phyloP scores from a whole-genome alignment of 2,797 vertebrate genomes.

The Aldrovandia affinis region DNA sequence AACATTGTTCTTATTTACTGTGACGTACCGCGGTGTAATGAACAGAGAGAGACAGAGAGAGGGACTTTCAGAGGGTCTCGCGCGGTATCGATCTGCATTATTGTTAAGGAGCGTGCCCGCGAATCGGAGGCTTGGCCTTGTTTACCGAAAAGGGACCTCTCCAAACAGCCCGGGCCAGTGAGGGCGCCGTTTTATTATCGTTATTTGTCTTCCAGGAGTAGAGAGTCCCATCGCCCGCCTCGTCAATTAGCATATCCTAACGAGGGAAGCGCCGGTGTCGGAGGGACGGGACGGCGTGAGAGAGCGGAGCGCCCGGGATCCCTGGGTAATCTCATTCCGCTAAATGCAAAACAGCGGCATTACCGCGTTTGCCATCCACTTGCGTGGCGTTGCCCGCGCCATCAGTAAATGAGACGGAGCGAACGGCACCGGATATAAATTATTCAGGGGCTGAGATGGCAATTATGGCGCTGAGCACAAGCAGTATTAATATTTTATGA shows the following conservation, averaged over 20 bases:
- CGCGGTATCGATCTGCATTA: background rate
- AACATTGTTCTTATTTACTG: background rate
- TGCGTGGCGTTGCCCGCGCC: constrained; percentile 83
- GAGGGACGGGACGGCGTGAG: constrained; percentile 67
- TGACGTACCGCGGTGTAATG: background rate
- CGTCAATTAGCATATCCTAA: constrained; percentile 68
- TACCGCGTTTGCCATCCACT: constrained; percentile 82
- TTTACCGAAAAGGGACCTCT: background rate
- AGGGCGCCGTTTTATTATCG: background rate
- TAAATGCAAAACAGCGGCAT: constrained; percentile 87
- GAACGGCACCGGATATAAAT: constrained; percentile 97
- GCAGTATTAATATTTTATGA: constrained; percentile 99
- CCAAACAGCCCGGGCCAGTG: background rate
- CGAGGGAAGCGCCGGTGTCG: constrained; percentile 67
- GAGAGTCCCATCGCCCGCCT: background rate
- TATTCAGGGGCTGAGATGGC: constrained; percentile 98
- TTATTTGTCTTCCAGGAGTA: background rate
- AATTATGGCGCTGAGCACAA: constrained; percentile 96
- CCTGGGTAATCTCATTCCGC: constrained; percentile 83
- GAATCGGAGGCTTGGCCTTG: background rate
- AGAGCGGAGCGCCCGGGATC: constrained; percentile 59
- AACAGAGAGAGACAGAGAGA: too few relatives aligned
- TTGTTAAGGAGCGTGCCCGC: background rate
- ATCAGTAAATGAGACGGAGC: constrained; percentile 98
- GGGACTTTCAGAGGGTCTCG: background rate